phyloP scores from a whole-genome alignment of 2,888 invertebrate species.

The Syrphus vitripennis region DNA sequence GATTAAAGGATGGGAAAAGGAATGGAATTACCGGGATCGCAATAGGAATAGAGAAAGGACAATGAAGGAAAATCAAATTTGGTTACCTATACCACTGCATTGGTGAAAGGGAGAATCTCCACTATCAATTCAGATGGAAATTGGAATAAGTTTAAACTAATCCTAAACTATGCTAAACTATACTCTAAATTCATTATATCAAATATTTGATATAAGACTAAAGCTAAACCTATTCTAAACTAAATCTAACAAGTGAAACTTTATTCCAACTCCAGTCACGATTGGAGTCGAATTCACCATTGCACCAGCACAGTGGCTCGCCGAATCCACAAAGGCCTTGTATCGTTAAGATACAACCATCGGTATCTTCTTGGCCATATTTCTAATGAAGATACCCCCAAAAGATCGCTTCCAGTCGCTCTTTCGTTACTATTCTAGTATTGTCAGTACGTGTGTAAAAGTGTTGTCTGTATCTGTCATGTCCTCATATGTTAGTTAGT shows the following conservation, averaged over 20 bases:
- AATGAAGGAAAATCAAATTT: neutral
- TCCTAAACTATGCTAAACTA: neutral
- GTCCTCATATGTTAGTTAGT: too few relatives aligned
- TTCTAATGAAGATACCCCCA: neutral
- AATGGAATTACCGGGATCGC: neutral
- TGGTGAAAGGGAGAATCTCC: neutral
- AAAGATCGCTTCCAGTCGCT: too few relatives aligned
- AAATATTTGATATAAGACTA: neutral
- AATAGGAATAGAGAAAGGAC: neutral
- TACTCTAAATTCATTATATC: neutral
- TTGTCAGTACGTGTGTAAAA: too few relatives aligned
- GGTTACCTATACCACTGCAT: neutral
- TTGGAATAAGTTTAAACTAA: neutral
- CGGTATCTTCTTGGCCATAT: neutral
- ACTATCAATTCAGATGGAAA: neutral
- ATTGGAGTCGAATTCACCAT: neutral
- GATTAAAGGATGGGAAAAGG: neutral
- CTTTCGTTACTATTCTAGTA: too few relatives aligned
- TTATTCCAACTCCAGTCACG: too few relatives aligned
- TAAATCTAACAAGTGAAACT: neutral
- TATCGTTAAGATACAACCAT: neutral
- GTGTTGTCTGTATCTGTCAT: too few relatives aligned
- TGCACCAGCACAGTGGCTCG: neutral
- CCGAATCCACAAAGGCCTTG: neutral
- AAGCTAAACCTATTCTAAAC: neutral